Evolutionary conservation across 1,140 invertebrate genomes (phyloP).

Genomic region (Pseudomyrmex sp.): DNA sequence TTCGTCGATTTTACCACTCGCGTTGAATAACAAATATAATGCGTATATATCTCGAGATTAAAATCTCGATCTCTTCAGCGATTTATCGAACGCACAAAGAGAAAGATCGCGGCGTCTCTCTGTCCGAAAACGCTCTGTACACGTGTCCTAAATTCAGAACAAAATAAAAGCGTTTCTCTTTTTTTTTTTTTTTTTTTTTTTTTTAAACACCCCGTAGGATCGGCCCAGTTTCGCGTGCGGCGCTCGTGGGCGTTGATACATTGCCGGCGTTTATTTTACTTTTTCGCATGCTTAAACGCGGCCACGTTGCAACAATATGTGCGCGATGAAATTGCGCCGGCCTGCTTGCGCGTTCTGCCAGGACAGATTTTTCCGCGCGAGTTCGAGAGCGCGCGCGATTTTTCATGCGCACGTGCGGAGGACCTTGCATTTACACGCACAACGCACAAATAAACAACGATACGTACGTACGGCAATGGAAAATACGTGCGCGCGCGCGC

Average conservation of each 20-base stretch:
- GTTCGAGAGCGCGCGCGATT: constrained; percentile 12
- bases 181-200: not conserved
- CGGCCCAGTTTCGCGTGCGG: constrained; percentile 29
- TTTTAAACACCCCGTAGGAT: constrained; percentile 18
- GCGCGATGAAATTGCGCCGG: constrained; percentile 38
- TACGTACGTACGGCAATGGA: not conserved
- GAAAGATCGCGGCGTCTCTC: no score
- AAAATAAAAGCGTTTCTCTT: not conserved
- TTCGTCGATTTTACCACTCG: not conserved
- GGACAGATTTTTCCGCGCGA: constrained; percentile 20
- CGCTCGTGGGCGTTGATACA: constrained; percentile 46
- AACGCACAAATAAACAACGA: not conserved
- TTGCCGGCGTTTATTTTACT: constrained; percentile 47
- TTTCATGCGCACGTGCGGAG: constrained; percentile 28
- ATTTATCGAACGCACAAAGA: not conserved
- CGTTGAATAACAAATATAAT: constrained; percentile 13
- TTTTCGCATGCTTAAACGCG: constrained; percentile 38
- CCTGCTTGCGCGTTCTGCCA: not conserved
- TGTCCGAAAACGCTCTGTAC: not conserved
- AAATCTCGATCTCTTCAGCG: not conserved
- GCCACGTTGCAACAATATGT: constrained; percentile 46
- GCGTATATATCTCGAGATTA: not conserved
- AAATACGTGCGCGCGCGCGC: not conserved
- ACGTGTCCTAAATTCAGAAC: not conserved
- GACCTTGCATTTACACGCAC: not conserved